Evolutionary conservation across 1,140 invertebrate species (phyloP).

Genomic region (Dryas iulia): DNA sequence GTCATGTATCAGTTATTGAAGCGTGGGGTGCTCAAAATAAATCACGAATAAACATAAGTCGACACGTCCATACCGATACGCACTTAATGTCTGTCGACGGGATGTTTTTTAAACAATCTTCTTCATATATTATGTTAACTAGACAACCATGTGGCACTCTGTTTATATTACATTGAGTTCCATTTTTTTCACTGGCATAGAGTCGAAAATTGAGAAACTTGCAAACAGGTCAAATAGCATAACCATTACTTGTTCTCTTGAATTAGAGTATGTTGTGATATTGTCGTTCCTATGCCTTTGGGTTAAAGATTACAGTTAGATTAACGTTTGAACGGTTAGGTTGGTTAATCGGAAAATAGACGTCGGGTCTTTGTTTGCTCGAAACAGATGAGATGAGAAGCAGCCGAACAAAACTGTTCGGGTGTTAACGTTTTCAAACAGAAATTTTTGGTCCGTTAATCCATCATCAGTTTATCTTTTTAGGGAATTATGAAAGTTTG

Average conservation of each 20-base stretch:
- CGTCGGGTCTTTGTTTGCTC: slow-evolving; percentile 51
- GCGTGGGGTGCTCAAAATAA: slow-evolving; percentile 20
- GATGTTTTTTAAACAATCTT: slow-evolving; percentile 62
- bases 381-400: slow-evolving; percentile 64
- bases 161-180: slow-evolving; percentile 42
- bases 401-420: slow-evolving; percentile 59
- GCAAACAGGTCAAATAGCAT: slow-evolving; percentile 31
- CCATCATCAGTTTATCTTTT: slow-evolving; percentile 46
- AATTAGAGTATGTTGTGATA: slow-evolving; percentile 24
- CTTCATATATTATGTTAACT: slow-evolving; percentile 70
- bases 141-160: slow-evolving; percentile 57
- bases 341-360: slow-evolving; percentile 37
- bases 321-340: slow-evolving; percentile 8
- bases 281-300: slow-evolving; percentile 35
- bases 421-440: slow-evolving; percentile 49
- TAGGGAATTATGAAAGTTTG: slow-evolving; percentile 37
- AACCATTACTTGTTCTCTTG: slow-evolving; percentile 24
- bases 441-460: slow-evolving; percentile 60
- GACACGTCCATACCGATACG: slow-evolving; percentile 36
- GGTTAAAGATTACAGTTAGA: slow-evolving; percentile 29
- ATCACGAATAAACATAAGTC: slow-evolving; percentile 22
- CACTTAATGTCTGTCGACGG: slow-evolving; percentile 70
- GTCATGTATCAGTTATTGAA: not conserved
- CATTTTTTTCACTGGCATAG: slow-evolving; percentile 29
- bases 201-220: slow-evolving; percentile 39